Percentiles rank a stretch among this genome's conserved stretches.
These are phyloP conservation scores for Eupristina koningsbergeri DNA, from an alignment of 1,140 invertebrate species.

Conservation along the genomic window DNA sequence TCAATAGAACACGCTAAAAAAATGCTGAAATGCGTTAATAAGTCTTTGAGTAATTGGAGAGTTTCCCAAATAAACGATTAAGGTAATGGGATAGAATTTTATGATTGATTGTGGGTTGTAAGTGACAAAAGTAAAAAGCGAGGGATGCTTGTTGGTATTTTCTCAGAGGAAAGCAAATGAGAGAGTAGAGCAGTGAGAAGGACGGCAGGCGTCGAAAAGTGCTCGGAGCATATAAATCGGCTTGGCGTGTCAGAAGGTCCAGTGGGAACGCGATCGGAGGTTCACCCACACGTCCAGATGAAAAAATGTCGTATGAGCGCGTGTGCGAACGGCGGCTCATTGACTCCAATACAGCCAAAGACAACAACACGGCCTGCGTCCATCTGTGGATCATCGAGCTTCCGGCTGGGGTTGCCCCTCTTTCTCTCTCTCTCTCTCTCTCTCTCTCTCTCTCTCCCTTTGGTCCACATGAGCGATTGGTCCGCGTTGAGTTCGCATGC, in stretches of 20 bases:
- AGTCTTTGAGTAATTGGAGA: too few relatives aligned
- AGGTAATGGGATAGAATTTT: not conserved
- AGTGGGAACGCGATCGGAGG: not conserved
- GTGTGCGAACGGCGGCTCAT: not conserved
- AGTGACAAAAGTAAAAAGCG: not conserved
- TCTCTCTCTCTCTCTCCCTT: slow-evolving; percentile 28
- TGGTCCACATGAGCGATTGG: slow-evolving; percentile 8
- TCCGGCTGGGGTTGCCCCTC: slow-evolving; percentile 11
- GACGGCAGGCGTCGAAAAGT: not conserved
- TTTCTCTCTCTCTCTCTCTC: slow-evolving; percentile 9
- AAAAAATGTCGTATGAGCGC: not conserved
- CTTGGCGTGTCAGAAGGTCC: not conserved
- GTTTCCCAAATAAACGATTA: too few relatives aligned
- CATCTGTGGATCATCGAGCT: slow-evolving; percentile 1
- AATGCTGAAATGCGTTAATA: too few relatives aligned
- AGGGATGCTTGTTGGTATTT: not conserved
- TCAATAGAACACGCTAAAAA: too few relatives aligned
- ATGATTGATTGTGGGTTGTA: too few relatives aligned
- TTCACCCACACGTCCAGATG: not conserved
- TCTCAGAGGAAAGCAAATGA: not conserved
- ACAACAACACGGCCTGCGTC: not conserved
- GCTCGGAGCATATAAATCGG: not conserved
- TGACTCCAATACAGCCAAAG: slow-evolving; percentile 12
- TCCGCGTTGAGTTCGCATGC: not conserved
- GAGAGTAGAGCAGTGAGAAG: not conserved